Percentiles rank a stretch among this genome's conserved stretches.
These are phyloP conservation scores for Loripinus fragilis DNA, from an alignment of 2,888 invertebrate species.

Conservation along the genomic window DNA sequence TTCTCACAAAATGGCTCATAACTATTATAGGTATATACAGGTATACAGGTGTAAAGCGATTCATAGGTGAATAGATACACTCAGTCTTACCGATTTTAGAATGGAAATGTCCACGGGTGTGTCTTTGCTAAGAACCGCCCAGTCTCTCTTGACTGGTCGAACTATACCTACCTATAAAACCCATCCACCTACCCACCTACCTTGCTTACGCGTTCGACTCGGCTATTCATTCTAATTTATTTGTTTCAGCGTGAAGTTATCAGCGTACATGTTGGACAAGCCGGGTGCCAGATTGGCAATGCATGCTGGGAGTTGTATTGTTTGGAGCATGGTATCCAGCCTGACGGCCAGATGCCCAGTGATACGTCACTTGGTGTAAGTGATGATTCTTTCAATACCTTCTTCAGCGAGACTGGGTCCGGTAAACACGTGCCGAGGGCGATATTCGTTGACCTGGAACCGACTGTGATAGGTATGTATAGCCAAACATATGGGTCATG, in stretches of 20 bases:
- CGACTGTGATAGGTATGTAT: slow-evolving; percentile 95
- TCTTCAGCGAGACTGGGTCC: slow-evolving; percentile 92
- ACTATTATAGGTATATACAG: too few relatives aligned
- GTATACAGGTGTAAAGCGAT: too few relatives aligned
- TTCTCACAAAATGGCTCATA: too few relatives aligned
- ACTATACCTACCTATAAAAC: too few relatives aligned
- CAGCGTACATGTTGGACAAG: slow-evolving; percentile 85
- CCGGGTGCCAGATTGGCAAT: slow-evolving; percentile 85
- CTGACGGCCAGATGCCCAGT: slow-evolving; percentile 87
- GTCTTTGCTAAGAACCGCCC: too few relatives aligned
- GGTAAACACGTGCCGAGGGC: slow-evolving; percentile 97
- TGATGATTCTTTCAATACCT: slow-evolving; percentile 94
- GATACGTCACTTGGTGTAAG: slow-evolving; percentile 89
- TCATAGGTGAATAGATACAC: too few relatives aligned
- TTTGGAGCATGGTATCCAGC: slow-evolving; percentile 85
- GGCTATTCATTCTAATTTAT: slow-evolving; percentile 12
- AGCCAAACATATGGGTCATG: too few relatives aligned
- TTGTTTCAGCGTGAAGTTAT: slow-evolving; percentile 84
- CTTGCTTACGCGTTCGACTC: too few relatives aligned
- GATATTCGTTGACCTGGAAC: slow-evolving; percentile 99
- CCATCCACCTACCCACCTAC: too few relatives aligned
- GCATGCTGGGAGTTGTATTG: slow-evolving; percentile 86
- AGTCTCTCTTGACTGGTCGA: too few relatives aligned
- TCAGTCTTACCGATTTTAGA: too few relatives aligned
- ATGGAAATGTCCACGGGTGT: too few relatives aligned